Evolutionary conservation across 2,888 invertebrate species (phyloP), one percentile per base, ranked within the genome.

Genomic region (Cryptophagus acutangulus): DNA sequence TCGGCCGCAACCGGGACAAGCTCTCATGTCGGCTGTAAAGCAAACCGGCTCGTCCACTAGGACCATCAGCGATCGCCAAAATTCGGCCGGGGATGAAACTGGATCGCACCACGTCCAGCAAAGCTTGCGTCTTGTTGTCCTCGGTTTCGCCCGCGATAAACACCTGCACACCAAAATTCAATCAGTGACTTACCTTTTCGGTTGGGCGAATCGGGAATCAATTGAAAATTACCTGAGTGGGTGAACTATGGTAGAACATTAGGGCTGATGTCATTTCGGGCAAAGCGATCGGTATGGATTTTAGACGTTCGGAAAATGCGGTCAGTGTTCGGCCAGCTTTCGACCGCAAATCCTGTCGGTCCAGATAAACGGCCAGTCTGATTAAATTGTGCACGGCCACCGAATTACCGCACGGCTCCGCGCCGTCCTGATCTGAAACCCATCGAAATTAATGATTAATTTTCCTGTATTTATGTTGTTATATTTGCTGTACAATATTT

Each of bases 351-450:
- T 81, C 78, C 1, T 70, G 54, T 20, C 79, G 74, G 59, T 82
- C 79, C 24, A 82, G 76, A 60, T 88, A 82, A 1, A 81, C 76
- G 0, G 84, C 77, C 15, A 94, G 71, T 3, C 87, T 75, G 17
- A 86, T 73, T 10, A 93, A 72, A 71, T 95, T 95, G 58, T 79
- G 77, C 13, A 85, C 84, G 0, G 92, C 75, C 0, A 94, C 84
- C 30, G 93, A 93, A 66, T 95, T 95, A 18, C 92, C 88, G 25
- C 87, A 86, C 0, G 95, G 95, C 62, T 96, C 94, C 0, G 94
- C 94, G 9, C 92, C 92, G 64, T 96, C 95, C 69, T 91, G 88
- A 66, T 90, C 94, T 93, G 65, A 26, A 71, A 63, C 43, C 49
- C n/a, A n/a, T n/a, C n/a, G n/a, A n/a, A n/a, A n/a, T n/a, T n/a